Evolutionary conservation across 2,797 vertebrate genomes (phyloP), one percentile per base, ranked within the genome.

Genomic region (Margarornis squamiger): DNA sequence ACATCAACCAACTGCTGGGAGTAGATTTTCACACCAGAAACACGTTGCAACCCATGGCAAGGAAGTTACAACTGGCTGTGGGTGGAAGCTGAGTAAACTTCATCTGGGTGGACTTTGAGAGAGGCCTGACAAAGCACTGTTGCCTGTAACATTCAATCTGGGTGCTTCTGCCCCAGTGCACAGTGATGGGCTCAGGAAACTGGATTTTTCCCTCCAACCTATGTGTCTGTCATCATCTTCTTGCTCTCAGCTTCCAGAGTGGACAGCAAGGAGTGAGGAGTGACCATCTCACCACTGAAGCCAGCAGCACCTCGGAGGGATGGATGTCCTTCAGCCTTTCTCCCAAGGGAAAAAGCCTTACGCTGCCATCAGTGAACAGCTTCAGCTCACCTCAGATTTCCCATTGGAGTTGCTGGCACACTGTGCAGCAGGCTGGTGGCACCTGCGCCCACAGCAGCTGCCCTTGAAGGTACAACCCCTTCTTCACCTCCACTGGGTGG

Each of bases 221-320:
- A 7, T 4, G 5, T 0, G 0, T 21, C 27, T 20, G 3, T 62
- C 30, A 46, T 36, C 4, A 1, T 51, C 36, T 54, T 39, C 27
- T 79, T 52, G 72, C 34, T 48, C 14, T 73, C 43, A n/a, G 18
- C 34, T 62, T 51, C 22, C 52, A 90, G 51, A 54, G 5, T 0
- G 2, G 26, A 18, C 0, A 0, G 3, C 0, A 2, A 65, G 26
- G 39, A 52, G 12, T 10, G n/a, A 67, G 1, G 7, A 76, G 36
- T 39, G 78, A 6, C 21, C 17, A 1, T 9, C 26, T 27, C 49
- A 29, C 24, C 2, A 0, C 39, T 12, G n/a, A 43, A 70, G 21
- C 16, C 55, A 36, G 43, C 0, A 1, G 54, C 30, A n/a, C 10
- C 43, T 91, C 0, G 0, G 49, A 27, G 52, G 51, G 29, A 10